These are phyloP conservation scores for Cyprinodon brontotheroides DNA, from an alignment of 2,113 vertebrate genomes.

Conservation along the genomic window DNA sequence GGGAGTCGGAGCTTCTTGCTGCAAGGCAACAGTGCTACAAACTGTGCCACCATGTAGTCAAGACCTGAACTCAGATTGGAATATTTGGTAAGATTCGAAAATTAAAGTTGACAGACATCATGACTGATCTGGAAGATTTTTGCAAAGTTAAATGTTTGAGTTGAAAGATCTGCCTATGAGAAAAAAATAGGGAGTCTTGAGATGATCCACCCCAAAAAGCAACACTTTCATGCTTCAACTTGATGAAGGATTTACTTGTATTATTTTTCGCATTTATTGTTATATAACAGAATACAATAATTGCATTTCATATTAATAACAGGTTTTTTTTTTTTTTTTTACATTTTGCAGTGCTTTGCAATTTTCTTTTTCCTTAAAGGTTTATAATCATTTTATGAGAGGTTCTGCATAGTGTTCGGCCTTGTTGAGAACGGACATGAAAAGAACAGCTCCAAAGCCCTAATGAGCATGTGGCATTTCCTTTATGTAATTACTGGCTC, in stretches of 20 bases:
- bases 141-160: no score
- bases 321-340: background rate
- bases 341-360: background rate
- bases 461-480: slow-evolving; percentile 41
- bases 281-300: background rate
- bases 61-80: no score
- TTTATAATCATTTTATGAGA: background rate
- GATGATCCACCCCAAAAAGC: background rate
- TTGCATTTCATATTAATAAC: background rate
- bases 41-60: no score
- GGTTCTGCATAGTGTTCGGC: slow-evolving; percentile 11
- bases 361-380: background rate
- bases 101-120: no score
- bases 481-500: slow-evolving; percentile 42
- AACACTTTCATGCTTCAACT: background rate
- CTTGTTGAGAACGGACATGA: slow-evolving; percentile 18
- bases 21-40: no score
- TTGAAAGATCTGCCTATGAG: no score
- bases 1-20: no score
- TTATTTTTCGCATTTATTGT: background rate
- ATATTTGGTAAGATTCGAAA: no score
- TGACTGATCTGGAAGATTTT: no score
- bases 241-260: background rate
- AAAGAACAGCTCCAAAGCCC: slow-evolving; percentile 33
- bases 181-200: background rate